Evolutionary conservation across 1,140 invertebrate species (phyloP), one percentile per base, ranked within the genome.

Genomic region (Anoplophora glabripennis): DNA sequence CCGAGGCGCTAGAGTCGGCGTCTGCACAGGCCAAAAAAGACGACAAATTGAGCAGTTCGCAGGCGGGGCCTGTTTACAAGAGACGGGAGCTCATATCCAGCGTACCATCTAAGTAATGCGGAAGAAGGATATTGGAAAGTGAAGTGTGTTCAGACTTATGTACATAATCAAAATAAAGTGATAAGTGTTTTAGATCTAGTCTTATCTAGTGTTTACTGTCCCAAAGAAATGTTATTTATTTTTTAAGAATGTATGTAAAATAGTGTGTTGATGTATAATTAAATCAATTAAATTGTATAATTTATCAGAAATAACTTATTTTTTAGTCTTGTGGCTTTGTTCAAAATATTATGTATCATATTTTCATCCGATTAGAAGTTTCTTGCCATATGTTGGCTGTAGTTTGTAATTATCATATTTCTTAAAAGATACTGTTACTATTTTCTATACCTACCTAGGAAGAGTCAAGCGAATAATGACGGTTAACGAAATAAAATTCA

Each of bases 31-130:
- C 57, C n/a, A 73, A 65, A 51, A 49, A 57, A 21, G 70, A 63
- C 58, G 54, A 34, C 60, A 69, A 9, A 17, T 18, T 53, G 9
- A 61, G 70, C 1, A 57, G 68, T 11, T 63, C 67, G 7, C 58
- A 70, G 17, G 7, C 64, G 66, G 21, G 78, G 75, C 81, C 81
- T 15, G 81, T 90, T 1, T 92, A 90, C 81, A 92, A 92, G 74
- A 79, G 89, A 41, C 83, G 87, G 47, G 89, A 92, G 73, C 76
- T 92, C 21, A 92, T 92, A 66, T 87, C 89, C 3, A 91, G 89
- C 72, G 86, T 87, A 51, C 84, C 83, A 10, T 60, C 66, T 17
- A 71, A 73, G 41, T 73, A 56, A 62, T 28, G 34, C 42, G 40
- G 49, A n/a, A 7, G 12, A n/a, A n/a, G n/a, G n/a, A 51, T 45